Conservation (phyloP, 2,888 invertebrate species). For the Acronicta aceris region DNA sequence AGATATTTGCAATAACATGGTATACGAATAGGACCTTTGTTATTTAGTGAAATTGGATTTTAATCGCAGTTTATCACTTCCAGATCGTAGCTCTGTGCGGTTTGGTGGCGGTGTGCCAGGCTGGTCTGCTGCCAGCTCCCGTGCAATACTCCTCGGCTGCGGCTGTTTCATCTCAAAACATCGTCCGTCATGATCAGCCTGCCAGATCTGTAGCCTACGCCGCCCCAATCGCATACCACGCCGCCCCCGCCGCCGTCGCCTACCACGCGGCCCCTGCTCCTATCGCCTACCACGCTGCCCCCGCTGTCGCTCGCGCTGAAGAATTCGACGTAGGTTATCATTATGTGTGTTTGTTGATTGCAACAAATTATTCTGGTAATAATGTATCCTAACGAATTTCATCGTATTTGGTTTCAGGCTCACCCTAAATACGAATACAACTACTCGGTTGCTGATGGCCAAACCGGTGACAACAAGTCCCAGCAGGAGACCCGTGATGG, state of each 20-base stretch:
- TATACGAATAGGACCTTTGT: neutral
- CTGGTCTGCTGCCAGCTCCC: constrained; percentile 67
- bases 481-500: constrained; percentile 85
- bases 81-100: constrained; percentile 63
- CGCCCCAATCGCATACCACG: constrained; percentile 54
- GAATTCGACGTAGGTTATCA: constrained; percentile 16
- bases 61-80: constrained; percentile 13
- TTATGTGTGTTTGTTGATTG: constrained; percentile 29
- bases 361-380: neutral
- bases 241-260: constrained; percentile 26
- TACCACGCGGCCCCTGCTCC: constrained; percentile 45
- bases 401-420: constrained; percentile 63
- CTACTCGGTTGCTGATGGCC: constrained; percentile 85
- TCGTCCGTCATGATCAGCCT: constrained; percentile 74
- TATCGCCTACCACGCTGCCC: constrained; percentile 62
- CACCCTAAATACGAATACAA: constrained; percentile 86
- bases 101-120: constrained; percentile 63
- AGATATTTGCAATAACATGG: constrained; percentile 24
- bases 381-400: neutral
- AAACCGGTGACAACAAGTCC: constrained; percentile 86
- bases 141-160: constrained; percentile 71
- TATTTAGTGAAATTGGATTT: neutral
- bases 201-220: constrained; percentile 48
- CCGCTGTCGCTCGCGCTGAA: constrained; percentile 63
- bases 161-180: constrained; percentile 75